phyloP scores from a whole-genome alignment of 1,140 invertebrate genomes.

The Phymorhynchus buccinoides region DNA sequence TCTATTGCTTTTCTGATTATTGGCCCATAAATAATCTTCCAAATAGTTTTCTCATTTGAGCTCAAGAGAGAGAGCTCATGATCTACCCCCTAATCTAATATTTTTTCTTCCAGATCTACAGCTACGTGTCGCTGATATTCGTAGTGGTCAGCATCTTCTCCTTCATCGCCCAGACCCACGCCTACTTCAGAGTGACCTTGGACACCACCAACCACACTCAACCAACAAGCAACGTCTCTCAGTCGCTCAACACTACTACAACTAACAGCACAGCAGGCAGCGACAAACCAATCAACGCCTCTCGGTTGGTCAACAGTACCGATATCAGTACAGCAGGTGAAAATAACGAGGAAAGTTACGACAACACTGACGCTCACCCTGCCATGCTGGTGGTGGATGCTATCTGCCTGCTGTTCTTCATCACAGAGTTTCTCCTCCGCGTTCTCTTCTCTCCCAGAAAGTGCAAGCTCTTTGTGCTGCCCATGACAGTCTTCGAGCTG shows the following conservation, averaged over 20 bases:
- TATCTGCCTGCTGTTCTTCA: constrained; percentile 73
- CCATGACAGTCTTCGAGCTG: constrained; percentile 74
- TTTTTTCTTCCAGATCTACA: constrained; percentile 56
- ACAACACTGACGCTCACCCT: constrained; percentile 43
- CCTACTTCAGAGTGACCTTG: constrained; percentile 40
- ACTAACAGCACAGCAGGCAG: neutral
- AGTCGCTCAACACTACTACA: neutral
- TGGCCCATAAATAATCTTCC: too few relatives aligned
- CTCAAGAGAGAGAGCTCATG: neutral
- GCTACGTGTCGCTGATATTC: constrained; percentile 53
- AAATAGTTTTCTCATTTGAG: too few relatives aligned
- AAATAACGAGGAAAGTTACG: neutral
- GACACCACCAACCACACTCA: neutral
- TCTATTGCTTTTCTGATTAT: too few relatives aligned
- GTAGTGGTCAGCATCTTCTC: constrained; percentile 58
- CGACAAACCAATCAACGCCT: neutral
- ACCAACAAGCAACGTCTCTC: neutral
- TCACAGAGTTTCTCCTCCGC: constrained; percentile 70
- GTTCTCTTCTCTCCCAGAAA: constrained; percentile 71
- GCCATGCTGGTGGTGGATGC: constrained; percentile 52
- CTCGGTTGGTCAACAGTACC: neutral
- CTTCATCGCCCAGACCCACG: constrained; percentile 57
- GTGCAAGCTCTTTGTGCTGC: constrained; percentile 64
- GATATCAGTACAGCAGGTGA: neutral
- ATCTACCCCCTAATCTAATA: neutral